A percentile compares a stretch with the other conserved stretches of the same genome.
Evolutionary conservation across 2,113 vertebrate genomes (phyloP).

Genomic region (Amphilophus citrinellus): DNA sequence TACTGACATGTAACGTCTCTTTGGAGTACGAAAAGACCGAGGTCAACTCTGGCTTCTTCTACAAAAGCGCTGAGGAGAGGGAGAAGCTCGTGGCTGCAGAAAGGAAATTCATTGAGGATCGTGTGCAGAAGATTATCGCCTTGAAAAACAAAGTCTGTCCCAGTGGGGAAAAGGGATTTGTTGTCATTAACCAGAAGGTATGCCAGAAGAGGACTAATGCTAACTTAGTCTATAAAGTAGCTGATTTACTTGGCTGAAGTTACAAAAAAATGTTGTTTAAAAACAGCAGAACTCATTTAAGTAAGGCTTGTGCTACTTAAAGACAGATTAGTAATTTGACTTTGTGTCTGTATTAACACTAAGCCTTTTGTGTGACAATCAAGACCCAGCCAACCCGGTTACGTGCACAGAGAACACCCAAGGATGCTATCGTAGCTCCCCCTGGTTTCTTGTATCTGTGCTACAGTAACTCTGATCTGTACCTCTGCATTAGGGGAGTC

Average conservation of each 20-base stretch:
- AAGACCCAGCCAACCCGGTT: not conserved
- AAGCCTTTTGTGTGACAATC: not conserved
- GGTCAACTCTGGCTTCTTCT: slow-evolving; percentile 99
- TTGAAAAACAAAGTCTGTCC: slow-evolving; percentile 91
- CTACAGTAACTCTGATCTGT: slow-evolving; percentile 74
- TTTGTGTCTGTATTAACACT: not conserved
- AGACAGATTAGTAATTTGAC: not conserved
- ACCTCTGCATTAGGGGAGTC: slow-evolving; percentile 74
- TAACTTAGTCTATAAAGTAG: not conserved
- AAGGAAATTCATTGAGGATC: slow-evolving; percentile 96
- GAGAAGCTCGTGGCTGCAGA: slow-evolving; percentile 96
- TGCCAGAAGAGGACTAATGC: not conserved
- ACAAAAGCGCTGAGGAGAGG: slow-evolving; percentile 94
- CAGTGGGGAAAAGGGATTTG: slow-evolving; percentile 90
- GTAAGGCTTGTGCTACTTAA: not conserved
- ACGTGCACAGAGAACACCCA: slow-evolving; percentile 73
- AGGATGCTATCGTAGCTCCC: slow-evolving; percentile 56
- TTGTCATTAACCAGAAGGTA: slow-evolving; percentile 99
- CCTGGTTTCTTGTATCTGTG: slow-evolving; percentile 65
- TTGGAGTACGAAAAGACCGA: slow-evolving; percentile 99
- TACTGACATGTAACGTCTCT: slow-evolving; percentile 95
- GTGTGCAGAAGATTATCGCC: slow-evolving; percentile 93
- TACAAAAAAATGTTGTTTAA: too few species aligned
- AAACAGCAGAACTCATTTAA: not conserved
- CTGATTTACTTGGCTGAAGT: not conserved